These are phyloP conservation scores for Anneissia japonica DNA, from an alignment of 35 echinoderm and acorn worm species.

Conservation along the genomic window DNA sequence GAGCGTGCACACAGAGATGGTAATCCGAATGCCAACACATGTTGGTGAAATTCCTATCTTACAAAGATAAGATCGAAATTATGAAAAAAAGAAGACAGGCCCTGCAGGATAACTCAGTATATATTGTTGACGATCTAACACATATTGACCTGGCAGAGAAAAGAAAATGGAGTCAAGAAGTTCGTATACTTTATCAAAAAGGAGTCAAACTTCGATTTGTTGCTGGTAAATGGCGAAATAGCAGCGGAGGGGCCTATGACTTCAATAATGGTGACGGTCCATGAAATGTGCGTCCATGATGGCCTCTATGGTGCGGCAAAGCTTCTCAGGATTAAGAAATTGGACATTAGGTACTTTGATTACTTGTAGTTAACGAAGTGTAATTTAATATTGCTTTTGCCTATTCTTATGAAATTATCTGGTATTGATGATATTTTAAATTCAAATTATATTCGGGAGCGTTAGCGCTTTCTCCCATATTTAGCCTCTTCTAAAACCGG, in stretches of 20 bases:
- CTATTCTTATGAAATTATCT: too few species aligned
- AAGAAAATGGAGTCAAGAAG: constrained; percentile 8
- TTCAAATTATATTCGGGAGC: too few species aligned
- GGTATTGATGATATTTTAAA: too few species aligned
- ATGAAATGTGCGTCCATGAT: too few species aligned
- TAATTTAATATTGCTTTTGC: too few species aligned
- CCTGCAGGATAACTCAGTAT: constrained; percentile 13
- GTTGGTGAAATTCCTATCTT: constrained; percentile 43
- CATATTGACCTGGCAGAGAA: constrained; percentile 34
- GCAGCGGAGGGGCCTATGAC: background rate
- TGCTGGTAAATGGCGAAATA: constrained; percentile 1
- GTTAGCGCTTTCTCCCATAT: too few species aligned
- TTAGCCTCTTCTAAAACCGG: too few species aligned
- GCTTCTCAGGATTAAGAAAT: too few species aligned
- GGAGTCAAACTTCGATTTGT: constrained; percentile 14
- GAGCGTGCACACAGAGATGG: constrained; percentile 50
- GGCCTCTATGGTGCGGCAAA: too few species aligned
- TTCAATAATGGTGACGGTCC: too few species aligned
- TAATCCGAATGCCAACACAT: constrained; percentile 14
- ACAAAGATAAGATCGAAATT: constrained; percentile 22
- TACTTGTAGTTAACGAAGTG: too few species aligned
- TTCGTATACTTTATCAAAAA: background rate
- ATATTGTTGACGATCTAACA: constrained; percentile 38
- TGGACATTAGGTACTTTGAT: too few species aligned
- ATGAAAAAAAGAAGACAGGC: background rate